Base-by-base conservation (phyloP, 2,888 invertebrate species). In the Dyspetes luteomarginatus region DNA sequence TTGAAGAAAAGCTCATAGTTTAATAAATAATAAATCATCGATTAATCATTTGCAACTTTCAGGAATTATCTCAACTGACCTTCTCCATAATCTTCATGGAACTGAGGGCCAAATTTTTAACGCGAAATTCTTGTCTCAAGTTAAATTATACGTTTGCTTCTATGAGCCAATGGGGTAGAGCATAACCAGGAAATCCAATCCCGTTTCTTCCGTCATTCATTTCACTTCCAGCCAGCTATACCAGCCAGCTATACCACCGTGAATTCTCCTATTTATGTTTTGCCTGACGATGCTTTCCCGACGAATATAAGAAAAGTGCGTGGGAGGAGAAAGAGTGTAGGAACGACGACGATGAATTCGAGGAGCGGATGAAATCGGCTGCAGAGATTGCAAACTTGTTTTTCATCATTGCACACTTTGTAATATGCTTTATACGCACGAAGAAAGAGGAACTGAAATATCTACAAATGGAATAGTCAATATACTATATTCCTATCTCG, bases 181-280 rank as follows among this genome's bases (percentile, higher is more conserved):
- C 71, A 68, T 30, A 65, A 76, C 67, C 60, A 77, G 72, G 65
- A 81, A 81, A 77, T 67, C 62, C 28, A 72, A 68, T 72, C 55
- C 62, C 60, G 62, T 72, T 75, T 76, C 69, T 72, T 48, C 67
- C 72, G 55, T 77, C 55, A 56, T 76, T 45, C 48, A 73, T 73
- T 77, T 62, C 55, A 22, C 55, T 41, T 22, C n/a, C n/a, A 69
- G 65, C 24, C 55, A 62, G 41, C 26, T 30, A 60, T 9, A 62
- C 36, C 3, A 3, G 7, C 36, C 3, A 3, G 36, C 36, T 36
- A n/a, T n/a, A 36, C 5, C 69, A 26, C 56, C 19, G 28, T 41
- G 15, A 36, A 50, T 43, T 26, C 36, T 69, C 55, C 43, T 69
- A 55, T 30, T 62, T 48, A 45, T 2, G 28, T 28, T 45, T 15